Base-by-base conservation (phyloP, 2,888 invertebrate genomes). In the Eupeodes latifasciatus region DNA sequence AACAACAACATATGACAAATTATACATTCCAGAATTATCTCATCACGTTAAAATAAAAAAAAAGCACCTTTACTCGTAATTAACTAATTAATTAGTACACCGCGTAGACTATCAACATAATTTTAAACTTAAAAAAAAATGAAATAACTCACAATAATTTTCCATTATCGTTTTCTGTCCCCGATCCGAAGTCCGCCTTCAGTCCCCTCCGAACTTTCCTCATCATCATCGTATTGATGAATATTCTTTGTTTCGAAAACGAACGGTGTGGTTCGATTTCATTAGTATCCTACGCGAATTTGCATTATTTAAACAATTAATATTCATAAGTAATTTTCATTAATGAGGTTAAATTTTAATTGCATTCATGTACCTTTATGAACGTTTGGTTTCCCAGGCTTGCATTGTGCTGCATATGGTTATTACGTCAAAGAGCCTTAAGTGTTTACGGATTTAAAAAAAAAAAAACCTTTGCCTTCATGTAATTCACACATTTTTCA, bases 311-410 rank as follows among this genome's bases (percentile, higher is more conserved):
- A 78, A 77, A 78, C 78, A 84, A 88, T 88, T 84, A 88, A 85
- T 85, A 88, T 84, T 88, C 81, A 85, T 88, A 88, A 88, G 85
- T 85, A 85, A 84, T 87, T 88, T 81, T 78, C 84, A 84, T 88
- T 88, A 88, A 85, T 88, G 81, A 85, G 85, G 69, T 88, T 81
- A 75, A 80, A 84, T 84, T 84, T 80, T 62, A 76, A 80, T 81
- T 77, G 76, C 72, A 77, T 84, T 80, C 87, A 84, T 87, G 74
- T 74, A 77, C 80, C 40, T 40, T 9, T 7, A 7, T 40, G 6
- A 40, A 7, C 4, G 40, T 40, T 40, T 40, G 40, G 40, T 40
- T 7, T 40, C 0, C 0, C 0, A 40, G 72, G 77, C 74, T 62
- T 80, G 61, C 1, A 1, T 59, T 27, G 27, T 27, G 9, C 9